phyloP scores from a whole-genome alignment of 2,797 vertebrate species.

The Peromyscus aztecus region DNA sequence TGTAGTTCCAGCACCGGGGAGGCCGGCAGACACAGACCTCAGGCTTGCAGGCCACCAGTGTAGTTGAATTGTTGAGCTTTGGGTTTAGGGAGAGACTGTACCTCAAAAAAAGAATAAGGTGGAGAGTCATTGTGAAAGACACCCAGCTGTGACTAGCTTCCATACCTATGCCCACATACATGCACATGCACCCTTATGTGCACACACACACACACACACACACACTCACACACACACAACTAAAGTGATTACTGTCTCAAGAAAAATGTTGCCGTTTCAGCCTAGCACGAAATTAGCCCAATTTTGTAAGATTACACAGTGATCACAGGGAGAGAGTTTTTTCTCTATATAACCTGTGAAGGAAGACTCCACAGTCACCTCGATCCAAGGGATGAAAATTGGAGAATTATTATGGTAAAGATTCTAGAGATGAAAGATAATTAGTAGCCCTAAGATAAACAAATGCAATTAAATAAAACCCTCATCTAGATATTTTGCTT shows the following conservation, averaged over 20 bases:
- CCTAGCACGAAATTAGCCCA: not conserved
- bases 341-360: not conserved
- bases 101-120: not conserved
- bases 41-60: accelerated
- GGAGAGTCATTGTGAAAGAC: not conserved
- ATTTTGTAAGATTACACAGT: not conserved
- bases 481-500: not conserved
- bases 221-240: not conserved
- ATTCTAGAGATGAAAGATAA: not conserved
- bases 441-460: not conserved
- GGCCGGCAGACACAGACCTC: not conserved
- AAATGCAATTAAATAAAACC: not conserved
- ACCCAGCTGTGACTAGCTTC: not conserved
- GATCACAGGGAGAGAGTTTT: not conserved
- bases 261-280: not conserved
- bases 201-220: not conserved
- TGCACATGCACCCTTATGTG: not conserved
- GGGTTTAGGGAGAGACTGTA: not conserved
- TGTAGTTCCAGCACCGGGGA: not conserved
- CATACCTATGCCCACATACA: not conserved
- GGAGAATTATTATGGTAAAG: slow-evolving; percentile 9
- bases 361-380: not conserved
- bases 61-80: not conserved
- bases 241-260: not conserved
- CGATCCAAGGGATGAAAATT: not conserved